Evolutionary conservation across 2,888 invertebrate species (phyloP).

Genomic region (Nasonovia ribisnigri): DNA sequence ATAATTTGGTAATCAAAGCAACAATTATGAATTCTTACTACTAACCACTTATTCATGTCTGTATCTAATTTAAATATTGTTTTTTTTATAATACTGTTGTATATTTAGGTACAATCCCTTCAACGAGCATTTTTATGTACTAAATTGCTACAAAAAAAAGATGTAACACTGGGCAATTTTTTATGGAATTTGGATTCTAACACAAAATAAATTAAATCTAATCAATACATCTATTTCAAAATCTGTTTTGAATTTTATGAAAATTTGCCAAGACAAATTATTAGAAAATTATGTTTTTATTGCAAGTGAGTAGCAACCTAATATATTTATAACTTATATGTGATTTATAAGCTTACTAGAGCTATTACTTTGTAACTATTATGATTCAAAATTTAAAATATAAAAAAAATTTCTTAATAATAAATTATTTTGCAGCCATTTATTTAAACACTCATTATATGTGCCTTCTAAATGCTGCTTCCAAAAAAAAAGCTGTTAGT

Average conservation of each 20-base stretch:
- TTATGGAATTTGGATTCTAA: background rate
- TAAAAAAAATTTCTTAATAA: too few species aligned
- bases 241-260: background rate
- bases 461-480: background rate
- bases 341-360: too few species aligned
- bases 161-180: background rate
- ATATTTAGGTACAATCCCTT: background rate
- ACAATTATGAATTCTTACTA: background rate
- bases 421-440: background rate
- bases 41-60: background rate
- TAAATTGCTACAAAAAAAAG: background rate
- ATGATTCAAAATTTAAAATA: too few species aligned
- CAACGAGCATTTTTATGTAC: background rate
- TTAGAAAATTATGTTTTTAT: conserved; percentile 1
- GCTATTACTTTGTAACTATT: too few species aligned
- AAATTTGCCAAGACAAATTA: background rate
- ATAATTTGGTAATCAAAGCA: background rate
- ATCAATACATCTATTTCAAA: too few species aligned
- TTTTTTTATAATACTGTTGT: background rate
- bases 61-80: background rate
- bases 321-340: too few species aligned
- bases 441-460: background rate
- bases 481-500: background rate
- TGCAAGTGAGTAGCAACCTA: background rate
- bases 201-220: conserved; percentile 16